A percentile compares a stretch with the other conserved stretches of the same genome.
Evolutionary conservation across 2,888 invertebrate genomes (phyloP).

Genomic region (Apotomis capreana): DNA sequence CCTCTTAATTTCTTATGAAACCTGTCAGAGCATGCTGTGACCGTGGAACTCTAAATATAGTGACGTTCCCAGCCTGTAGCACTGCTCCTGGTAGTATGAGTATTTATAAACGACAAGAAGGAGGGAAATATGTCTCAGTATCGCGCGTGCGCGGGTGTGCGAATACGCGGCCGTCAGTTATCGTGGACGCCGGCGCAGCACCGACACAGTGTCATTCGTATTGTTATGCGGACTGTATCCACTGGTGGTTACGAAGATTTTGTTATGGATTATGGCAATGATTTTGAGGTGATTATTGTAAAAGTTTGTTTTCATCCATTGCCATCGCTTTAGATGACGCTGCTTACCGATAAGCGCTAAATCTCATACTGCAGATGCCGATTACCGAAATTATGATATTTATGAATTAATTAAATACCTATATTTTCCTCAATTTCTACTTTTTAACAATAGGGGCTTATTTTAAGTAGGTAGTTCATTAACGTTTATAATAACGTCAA

Average conservation of each 20-base stretch:
- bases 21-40: slow-evolving; percentile 9
- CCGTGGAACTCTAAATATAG: slow-evolving; percentile 58
- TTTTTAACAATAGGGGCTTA: too few relatives aligned
- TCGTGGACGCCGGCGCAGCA: slow-evolving; percentile 51
- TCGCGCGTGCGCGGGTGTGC: slow-evolving; percentile 58
- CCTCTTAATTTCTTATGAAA: too few relatives aligned
- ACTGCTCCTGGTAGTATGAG: slow-evolving; percentile 57
- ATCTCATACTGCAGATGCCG: too few relatives aligned
- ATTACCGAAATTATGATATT: too few relatives aligned
- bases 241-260: slow-evolving; percentile 69
- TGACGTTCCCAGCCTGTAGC: slow-evolving; percentile 56
- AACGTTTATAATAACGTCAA: too few relatives aligned
- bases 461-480: too few relatives aligned
- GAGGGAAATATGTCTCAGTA: slow-evolving; percentile 68
- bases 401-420: too few relatives aligned
- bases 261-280: slow-evolving; percentile 74
- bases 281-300: slow-evolving; percentile 70
- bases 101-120: slow-evolving; percentile 74
- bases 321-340: not conserved
- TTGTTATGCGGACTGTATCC: slow-evolving; percentile 65
- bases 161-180: slow-evolving; percentile 53
- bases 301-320: not conserved
- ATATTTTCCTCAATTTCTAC: too few relatives aligned
- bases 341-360: too few relatives aligned
- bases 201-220: slow-evolving; percentile 39